Base-by-base conservation (phyloP, 2,888 invertebrate genomes). In the Eristalis tenax region DNA sequence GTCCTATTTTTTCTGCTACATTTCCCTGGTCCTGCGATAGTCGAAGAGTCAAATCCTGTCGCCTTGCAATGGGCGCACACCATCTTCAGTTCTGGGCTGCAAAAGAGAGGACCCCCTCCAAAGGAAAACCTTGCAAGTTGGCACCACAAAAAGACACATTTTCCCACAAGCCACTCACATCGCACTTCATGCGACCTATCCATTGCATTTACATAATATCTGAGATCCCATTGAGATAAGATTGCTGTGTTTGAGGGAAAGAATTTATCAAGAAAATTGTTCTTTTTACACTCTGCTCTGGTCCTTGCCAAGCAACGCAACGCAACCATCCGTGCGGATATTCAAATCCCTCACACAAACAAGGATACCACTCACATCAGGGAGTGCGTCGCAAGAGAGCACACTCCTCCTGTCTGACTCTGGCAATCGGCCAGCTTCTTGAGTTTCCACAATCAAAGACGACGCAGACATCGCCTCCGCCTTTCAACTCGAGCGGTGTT, bases 221-320 rank as follows among this genome's bases (percentile, higher is more conserved):
- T 26, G 82, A 82, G 85, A 85, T 40, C 77, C 59, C 38, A 77
- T 85, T 57, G 73, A 79, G 74, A 81, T 63, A 63, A 28, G 73
- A 74, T 82, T 82, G 82, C 70, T 77, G 82, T 22, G 26, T 77
- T 77, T 50, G 35, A 63, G 32, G 73, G 43, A 69, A 65, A 32
- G 38, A 50, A 59, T 65, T 81, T 65, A 68, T 80, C 76, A 75
- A 76, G 81, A 81, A 66, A 68, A 50, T 50, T 71, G 68, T 35
- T 76, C 56, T 57, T 43, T 26, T 68, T 8, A 18, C 50, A 63
- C 38, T 61, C n/a, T n/a, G 22, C 11, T 15, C 61, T 15, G 32
- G n/a, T 13, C 38, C 6, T 65, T 38, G 6, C 35, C 2, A 2
- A 3, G 2, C 10, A 10, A 4, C 8, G 8, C 15, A 10, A 65